These are phyloP conservation scores for Diadophis punctatus DNA, from an alignment of 2,113 vertebrate species.

Conservation along the genomic window DNA sequence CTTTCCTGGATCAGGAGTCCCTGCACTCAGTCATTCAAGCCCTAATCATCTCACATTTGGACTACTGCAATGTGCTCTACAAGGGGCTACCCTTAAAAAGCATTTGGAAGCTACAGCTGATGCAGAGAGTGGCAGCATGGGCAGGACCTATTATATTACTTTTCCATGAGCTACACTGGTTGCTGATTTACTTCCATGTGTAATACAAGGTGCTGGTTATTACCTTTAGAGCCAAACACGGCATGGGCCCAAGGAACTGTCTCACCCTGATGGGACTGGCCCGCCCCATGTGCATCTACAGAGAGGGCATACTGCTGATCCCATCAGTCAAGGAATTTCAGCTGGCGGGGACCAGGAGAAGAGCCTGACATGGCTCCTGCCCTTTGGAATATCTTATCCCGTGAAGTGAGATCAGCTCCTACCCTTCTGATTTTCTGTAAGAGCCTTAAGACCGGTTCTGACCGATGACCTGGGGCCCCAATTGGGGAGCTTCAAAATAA, in stretches of 20 bases:
- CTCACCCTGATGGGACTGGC: not conserved
- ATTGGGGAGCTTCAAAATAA: too few species aligned
- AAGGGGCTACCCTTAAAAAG: not conserved
- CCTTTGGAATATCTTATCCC: not conserved
- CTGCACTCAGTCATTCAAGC: not conserved
- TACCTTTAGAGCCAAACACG: not conserved
- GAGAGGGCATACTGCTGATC: not conserved
- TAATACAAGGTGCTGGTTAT: not conserved
- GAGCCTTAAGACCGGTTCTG: not conserved
- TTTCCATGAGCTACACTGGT: not conserved
- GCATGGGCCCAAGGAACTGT: not conserved
- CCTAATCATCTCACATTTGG: not conserved
- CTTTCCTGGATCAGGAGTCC: not conserved
- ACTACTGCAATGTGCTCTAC: not conserved
- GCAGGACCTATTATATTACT: not conserved
- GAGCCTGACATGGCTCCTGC: not conserved
- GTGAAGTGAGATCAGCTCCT: not conserved
- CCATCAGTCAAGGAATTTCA: not conserved
- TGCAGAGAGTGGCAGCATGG: not conserved
- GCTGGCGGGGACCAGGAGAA: not conserved
- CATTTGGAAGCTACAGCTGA: not conserved
- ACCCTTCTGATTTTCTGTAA: not conserved
- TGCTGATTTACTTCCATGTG: not conserved
- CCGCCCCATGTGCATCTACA: not conserved
- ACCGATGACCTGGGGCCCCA: not conserved